phyloP scores from a whole-genome alignment of 2,888 invertebrate genomes.

The Nymphalis polychloros region DNA sequence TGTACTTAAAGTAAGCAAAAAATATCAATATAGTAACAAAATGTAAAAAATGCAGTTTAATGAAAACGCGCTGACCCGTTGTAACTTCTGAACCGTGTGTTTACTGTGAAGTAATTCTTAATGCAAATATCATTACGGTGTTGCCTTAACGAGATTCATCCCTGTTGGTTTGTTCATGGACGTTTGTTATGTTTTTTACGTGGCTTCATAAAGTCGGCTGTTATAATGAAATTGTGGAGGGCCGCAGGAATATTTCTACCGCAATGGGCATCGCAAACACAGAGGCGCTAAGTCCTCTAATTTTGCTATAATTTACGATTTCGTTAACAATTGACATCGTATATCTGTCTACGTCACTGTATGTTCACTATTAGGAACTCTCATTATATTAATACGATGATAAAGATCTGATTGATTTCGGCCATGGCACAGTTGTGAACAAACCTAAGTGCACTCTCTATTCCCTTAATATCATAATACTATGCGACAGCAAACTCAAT shows the following conservation, averaged over 20 bases:
- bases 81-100: slow-evolving; percentile 42
- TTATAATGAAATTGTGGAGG: slow-evolving; percentile 35
- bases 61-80: not conserved
- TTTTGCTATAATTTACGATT: slow-evolving; percentile 14
- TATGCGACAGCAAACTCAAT: no score
- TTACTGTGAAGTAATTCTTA: slow-evolving; percentile 58
- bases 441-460: no score
- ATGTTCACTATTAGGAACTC: not conserved
- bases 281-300: slow-evolving; percentile 12
- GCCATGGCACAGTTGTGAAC: no score
- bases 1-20: no score
- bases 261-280: slow-evolving; percentile 17
- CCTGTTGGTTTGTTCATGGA: slow-evolving; percentile 54
- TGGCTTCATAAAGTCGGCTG: slow-evolving; percentile 34
- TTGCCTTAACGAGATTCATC: slow-evolving; percentile 64
- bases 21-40: no score
- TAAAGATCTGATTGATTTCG: no score
- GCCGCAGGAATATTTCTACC: slow-evolving; percentile 22
- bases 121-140: slow-evolving; percentile 69
- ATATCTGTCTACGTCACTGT: not conserved
- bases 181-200: slow-evolving; percentile 40
- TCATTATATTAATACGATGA: no score
- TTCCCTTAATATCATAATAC: no score
- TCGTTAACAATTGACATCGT: not conserved
- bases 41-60: no score